Evolutionary conservation across 2,797 vertebrate species (phyloP), one percentile per base, ranked within the genome.

Genomic region (Myotis daubentonii): DNA sequence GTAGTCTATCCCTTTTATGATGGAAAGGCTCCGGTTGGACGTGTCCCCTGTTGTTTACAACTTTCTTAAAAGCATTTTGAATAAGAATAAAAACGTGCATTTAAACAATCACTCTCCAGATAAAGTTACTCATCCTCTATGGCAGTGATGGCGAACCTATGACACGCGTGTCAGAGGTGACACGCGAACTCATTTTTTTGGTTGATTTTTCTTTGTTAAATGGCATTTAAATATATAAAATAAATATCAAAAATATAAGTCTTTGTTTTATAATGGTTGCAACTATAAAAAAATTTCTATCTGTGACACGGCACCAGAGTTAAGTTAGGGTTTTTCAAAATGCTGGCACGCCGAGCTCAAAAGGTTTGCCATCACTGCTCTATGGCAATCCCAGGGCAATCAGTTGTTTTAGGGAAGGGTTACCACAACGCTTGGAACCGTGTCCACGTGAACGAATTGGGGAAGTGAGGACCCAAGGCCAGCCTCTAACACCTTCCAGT

Each of bases 51-150:
- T 95, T 79, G 44, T 92, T 87, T 57, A 74, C 68, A 82, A 72
- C 33, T 38, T 93, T 84, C 75, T 95, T 62, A 91, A 87, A 93
- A 82, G 44, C 7, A 30, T 83, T 71, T 44, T 93, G 91, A 94
- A 84, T 93, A 85, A 53, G 60, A 36, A 85, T 84, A 72, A 89
- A 93, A 62, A 70, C 57, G 60, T 2, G 10, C 78, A 55, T 89
- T 94, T 95, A 87, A 91, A 60, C 76, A 79, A 28, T 93, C 70
- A 53, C 28, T 79, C 80, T 91, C 80, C 49, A 89, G 70, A 87
- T 88, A 82, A 88, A 22, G n/a, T 79, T 89, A 95, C 92, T 81
- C 33, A 25, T 66, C 36, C 80, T 94, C 57, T 36, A 2, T 28
- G 87, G 76, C 62, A 80, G 38, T 38, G 38, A 38, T 38, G 38